phyloP scores from a whole-genome alignment of 2,888 invertebrate species.

The Yponomeuta malinellus region DNA sequence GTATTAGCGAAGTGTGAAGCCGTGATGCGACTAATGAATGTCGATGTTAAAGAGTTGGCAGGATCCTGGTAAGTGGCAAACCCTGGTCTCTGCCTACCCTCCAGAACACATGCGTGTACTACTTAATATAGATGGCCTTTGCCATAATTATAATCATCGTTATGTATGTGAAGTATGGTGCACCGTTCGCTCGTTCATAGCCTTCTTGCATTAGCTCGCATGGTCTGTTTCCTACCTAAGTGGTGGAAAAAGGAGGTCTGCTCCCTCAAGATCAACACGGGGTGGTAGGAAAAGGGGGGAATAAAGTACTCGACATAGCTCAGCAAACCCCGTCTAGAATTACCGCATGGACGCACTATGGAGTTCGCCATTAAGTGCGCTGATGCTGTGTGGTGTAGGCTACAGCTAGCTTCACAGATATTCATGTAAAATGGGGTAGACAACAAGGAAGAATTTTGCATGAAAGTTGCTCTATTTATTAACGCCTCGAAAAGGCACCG shows the following conservation, averaged over 20 bases:
- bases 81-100: no score
- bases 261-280: background rate
- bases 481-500: no score
- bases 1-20: no score
- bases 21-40: no score
- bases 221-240: background rate
- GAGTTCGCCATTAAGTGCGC: background rate
- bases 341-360: constrained; percentile 14
- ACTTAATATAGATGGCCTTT: no score
- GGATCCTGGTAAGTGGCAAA: no score
- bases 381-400: background rate
- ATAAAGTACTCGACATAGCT: background rate
- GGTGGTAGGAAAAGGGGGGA: constrained; percentile 2
- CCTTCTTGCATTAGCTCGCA: background rate
- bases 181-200: background rate
- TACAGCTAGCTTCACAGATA: background rate
- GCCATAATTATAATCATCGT: no score
- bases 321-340: constrained; percentile 6
- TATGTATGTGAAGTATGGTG: no score
- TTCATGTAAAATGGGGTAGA: background rate
- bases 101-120: no score
- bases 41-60: no score
- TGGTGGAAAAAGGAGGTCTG: background rate
- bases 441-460: background rate
- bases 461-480: no score